These are phyloP conservation scores for Anagyrus pseudococci DNA, from an alignment of 2,888 invertebrate species.

Conservation along the genomic window DNA sequence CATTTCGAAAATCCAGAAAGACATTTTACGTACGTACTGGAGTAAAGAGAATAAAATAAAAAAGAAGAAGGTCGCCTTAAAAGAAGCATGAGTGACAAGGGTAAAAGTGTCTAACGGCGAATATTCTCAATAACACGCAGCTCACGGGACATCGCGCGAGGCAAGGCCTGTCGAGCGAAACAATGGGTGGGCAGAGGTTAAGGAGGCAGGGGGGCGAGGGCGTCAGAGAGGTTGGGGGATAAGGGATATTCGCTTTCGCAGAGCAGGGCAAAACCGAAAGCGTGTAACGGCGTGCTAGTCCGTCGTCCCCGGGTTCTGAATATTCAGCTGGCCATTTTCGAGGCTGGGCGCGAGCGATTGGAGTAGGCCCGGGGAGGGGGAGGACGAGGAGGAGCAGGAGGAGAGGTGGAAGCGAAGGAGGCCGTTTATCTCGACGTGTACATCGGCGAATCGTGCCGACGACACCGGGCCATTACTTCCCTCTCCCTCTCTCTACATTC, in stretches of 20 bases:
- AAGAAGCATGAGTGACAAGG: too few species aligned
- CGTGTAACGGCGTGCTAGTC: neutral
- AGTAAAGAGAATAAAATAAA: too few species aligned
- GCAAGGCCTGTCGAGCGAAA: neutral
- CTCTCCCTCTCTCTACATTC: neutral
- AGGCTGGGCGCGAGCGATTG: neutral
- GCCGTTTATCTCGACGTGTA: conserved; percentile 27
- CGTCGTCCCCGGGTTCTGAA: conserved; percentile 4
- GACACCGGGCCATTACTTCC: conserved; percentile 31
- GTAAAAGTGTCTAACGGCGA: too few species aligned
- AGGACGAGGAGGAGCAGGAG: too few species aligned
- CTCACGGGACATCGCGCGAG: too few species aligned
- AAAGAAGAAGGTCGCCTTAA: too few species aligned
- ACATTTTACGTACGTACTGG: too few species aligned
- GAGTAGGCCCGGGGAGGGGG: too few species aligned
- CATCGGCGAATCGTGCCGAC: conserved; percentile 20
- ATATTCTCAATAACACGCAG: too few species aligned
- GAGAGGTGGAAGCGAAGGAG: conserved; percentile 8
- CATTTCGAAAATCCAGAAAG: too few species aligned
- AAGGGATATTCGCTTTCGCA: too few species aligned
- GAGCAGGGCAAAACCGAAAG: too few species aligned
- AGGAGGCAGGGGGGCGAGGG: neutral
- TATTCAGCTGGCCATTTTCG: conserved; percentile 15
- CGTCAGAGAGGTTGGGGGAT: neutral
- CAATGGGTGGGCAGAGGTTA: neutral